A percentile compares a stretch with the other conserved stretches of the same genome.
Evolutionary conservation across 2,113 vertebrate species (phyloP).

Genomic region (Trogon surrucura): DNA sequence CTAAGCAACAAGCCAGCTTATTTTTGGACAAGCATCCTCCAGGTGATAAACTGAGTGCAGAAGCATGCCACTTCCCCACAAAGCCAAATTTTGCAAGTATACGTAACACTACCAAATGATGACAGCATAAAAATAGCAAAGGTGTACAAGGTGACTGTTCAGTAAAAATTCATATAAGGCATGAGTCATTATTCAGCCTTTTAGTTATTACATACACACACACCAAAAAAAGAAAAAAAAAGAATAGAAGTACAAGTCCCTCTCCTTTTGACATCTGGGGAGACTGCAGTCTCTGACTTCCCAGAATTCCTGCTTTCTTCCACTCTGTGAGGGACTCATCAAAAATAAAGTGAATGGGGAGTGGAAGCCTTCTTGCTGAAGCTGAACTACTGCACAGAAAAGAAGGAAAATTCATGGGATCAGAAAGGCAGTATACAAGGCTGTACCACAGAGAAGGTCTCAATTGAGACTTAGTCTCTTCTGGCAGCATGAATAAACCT

Average conservation of each 20-base stretch:
- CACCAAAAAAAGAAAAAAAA: not conserved
- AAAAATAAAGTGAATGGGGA: not conserved
- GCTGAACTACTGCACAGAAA: not conserved
- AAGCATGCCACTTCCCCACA: not conserved
- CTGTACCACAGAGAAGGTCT: not conserved
- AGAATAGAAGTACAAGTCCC: not conserved
- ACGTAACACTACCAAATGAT: not conserved
- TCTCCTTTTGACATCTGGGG: not conserved
- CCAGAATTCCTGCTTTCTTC: not conserved
- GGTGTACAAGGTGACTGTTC: not conserved
- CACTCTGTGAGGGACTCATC: not conserved
- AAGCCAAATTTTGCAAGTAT: not conserved
- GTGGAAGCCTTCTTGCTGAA: not conserved
- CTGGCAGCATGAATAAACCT: not conserved
- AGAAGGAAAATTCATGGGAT: not conserved
- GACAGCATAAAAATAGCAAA: not conserved
- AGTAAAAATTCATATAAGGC: not conserved
- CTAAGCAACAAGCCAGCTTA: not conserved
- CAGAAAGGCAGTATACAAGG: not conserved
- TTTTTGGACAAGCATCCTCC: not conserved
- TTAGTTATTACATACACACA: not conserved
- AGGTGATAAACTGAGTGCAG: not conserved
- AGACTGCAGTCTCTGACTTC: not conserved
- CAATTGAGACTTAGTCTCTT: not conserved
- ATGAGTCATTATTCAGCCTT: not conserved